These are phyloP conservation scores for Scolopax mira DNA, from an alignment of 2,113 vertebrate species.

Conservation along the genomic window DNA sequence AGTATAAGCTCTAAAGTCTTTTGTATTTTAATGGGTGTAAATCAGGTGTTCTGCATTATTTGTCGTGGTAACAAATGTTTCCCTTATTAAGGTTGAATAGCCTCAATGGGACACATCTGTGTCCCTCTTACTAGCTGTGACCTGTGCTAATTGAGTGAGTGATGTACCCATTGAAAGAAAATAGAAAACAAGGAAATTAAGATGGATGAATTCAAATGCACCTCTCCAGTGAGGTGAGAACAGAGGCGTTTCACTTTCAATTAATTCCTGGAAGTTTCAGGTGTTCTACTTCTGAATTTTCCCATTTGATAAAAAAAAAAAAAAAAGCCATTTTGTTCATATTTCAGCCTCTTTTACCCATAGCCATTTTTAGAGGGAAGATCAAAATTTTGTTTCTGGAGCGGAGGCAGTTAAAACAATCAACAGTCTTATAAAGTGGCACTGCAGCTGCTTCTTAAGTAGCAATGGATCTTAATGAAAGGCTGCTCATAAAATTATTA, in stretches of 20 bases:
- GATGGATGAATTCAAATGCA: slow-evolving; percentile 16
- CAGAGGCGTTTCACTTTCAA: neutral
- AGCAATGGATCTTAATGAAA: slow-evolving; percentile 37
- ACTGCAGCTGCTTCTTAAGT: slow-evolving; percentile 32
- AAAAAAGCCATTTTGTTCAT: neutral
- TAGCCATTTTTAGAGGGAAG: neutral
- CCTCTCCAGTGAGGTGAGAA: neutral
- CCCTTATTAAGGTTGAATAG: neutral
- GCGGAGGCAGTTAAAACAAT: slow-evolving; percentile 13
- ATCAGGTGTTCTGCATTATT: neutral
- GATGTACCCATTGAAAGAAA: neutral
- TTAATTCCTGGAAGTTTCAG: neutral
- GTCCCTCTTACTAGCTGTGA: neutral
- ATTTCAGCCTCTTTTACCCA: neutral
- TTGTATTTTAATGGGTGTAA: neutral
- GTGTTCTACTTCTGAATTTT: neutral
- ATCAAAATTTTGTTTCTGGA: neutral
- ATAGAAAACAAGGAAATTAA: slow-evolving; percentile 2
- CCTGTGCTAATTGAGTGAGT: neutral
- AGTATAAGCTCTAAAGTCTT: neutral
- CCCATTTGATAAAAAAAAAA: neutral
- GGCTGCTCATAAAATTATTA: slow-evolving; percentile 31
- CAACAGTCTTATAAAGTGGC: neutral
- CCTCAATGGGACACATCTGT: neutral
- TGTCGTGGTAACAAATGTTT: slow-evolving; percentile 5